A percentile compares a stretch with the other conserved stretches of the same genome.
phyloP scores from a whole-genome alignment of 2,113 vertebrate species.

The Pogona vitticeps region DNA sequence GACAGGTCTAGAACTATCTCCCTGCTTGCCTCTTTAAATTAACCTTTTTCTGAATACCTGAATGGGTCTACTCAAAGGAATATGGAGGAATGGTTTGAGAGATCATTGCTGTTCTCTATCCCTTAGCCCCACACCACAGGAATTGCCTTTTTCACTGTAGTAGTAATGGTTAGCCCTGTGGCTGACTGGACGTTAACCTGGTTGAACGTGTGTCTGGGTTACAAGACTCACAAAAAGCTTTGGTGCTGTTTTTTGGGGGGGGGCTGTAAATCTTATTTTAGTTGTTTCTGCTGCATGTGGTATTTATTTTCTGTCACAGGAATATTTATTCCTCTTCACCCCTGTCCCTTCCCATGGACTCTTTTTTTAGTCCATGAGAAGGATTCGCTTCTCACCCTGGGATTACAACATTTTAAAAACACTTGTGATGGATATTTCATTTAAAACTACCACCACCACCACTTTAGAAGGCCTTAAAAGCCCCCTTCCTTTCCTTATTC shows the following conservation, averaged over 20 bases:
- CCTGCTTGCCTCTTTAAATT: too few relatives aligned
- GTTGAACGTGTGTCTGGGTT: neutral
- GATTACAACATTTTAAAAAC: conserved; percentile 9
- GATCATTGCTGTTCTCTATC: neutral
- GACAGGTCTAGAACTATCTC: too few relatives aligned
- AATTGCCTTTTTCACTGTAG: neutral
- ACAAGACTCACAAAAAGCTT: neutral
- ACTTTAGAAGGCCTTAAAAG: neutral
- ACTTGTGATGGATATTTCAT: neutral
- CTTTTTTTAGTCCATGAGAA: neutral
- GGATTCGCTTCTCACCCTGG: neutral
- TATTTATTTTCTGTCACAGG: neutral
- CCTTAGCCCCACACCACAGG: neutral
- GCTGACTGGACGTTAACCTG: neutral
- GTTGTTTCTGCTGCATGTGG: neutral
- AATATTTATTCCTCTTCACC: neutral
- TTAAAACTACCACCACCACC: too few relatives aligned
- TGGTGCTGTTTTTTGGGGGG: neutral
- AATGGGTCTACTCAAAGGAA: too few relatives aligned
- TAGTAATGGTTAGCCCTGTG: neutral
- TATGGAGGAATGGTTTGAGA: neutral
- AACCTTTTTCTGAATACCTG: too few relatives aligned
- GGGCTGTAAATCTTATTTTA: neutral
- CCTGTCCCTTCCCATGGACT: neutral
- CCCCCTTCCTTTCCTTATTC: neutral